Percentiles rank a stretch among this genome's conserved stretches.
Evolutionary conservation across 2,113 vertebrate genomes (phyloP).

Genomic region (Salvelinus namaycush): DNA sequence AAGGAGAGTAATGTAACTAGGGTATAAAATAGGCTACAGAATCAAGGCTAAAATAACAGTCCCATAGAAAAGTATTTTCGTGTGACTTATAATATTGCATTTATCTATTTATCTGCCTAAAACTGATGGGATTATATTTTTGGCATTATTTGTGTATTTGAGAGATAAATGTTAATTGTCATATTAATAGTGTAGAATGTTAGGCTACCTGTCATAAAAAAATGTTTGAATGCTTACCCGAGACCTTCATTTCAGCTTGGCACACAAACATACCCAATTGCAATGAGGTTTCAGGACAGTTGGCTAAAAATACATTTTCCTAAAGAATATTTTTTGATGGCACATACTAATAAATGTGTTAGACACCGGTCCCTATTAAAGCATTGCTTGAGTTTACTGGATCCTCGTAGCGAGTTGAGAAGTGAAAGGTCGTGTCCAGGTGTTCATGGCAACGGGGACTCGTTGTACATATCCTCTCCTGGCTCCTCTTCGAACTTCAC

Average conservation of each 20-base stretch:
- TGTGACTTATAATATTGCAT: neutral
- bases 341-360: conserved; percentile 1
- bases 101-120: neutral
- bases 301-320: neutral
- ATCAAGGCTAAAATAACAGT: neutral
- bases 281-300: neutral
- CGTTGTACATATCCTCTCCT: conserved; percentile 82
- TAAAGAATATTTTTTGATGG: conserved; percentile 1
- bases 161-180: neutral
- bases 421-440: neutral
- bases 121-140: neutral
- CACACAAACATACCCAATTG: neutral
- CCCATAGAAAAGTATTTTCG: neutral
- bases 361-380: neutral
- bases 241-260: neutral
- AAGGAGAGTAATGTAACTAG: neutral
- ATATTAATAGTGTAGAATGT: neutral
- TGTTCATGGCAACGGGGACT: conserved; percentile 77
- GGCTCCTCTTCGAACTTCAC: conserved; percentile 81
- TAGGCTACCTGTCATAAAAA: neutral
- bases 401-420: neutral
- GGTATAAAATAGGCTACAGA: neutral
- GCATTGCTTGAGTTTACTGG: conserved; percentile 7
- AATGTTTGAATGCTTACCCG: neutral
- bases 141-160: neutral